A percentile compares a stretch with the other conserved stretches of the same genome.
Evolutionary conservation across 2,888 invertebrate species (phyloP).

Genomic region (Slavum lentiscoides): DNA sequence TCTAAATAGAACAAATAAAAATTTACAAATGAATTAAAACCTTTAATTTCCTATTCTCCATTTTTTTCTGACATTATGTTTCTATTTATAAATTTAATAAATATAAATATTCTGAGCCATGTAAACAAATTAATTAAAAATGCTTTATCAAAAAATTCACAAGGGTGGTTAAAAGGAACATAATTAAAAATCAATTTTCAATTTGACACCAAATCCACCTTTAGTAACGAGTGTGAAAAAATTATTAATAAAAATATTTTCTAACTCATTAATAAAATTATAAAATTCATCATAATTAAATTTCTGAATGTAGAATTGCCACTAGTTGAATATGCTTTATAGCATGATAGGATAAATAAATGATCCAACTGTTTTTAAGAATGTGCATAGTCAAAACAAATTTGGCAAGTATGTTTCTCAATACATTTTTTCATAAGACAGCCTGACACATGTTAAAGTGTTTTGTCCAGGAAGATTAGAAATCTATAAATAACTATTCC

Average conservation of each 20-base stretch:
- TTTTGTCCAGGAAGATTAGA: conserved; percentile 14
- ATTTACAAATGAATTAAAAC: no score
- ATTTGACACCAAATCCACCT: conserved; percentile 8
- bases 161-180: conserved; percentile 18
- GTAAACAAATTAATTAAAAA: conserved; percentile 2
- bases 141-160: neutral
- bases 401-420: conserved; percentile 15
- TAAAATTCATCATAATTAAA: conserved; percentile 10
- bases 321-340: conserved; percentile 7
- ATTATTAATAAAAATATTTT: conserved; percentile 17
- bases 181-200: neutral
- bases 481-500: conserved; percentile 10
- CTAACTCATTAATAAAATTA: conserved; percentile 12
- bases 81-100: neutral
- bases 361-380: conserved; percentile 11
- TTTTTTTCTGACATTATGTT: no score
- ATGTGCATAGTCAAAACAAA: conserved; percentile 18
- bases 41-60: no score
- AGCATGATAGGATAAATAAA: neutral
- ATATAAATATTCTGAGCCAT: neutral
- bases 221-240: neutral
- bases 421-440: conserved; percentile 11
- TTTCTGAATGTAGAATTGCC: neutral
- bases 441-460: conserved; percentile 7
- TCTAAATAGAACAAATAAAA: no score